Evolutionary conservation across 2,888 invertebrate species (phyloP), one percentile per base, ranked within the genome.

Genomic region (Cordilura impudica): DNA sequence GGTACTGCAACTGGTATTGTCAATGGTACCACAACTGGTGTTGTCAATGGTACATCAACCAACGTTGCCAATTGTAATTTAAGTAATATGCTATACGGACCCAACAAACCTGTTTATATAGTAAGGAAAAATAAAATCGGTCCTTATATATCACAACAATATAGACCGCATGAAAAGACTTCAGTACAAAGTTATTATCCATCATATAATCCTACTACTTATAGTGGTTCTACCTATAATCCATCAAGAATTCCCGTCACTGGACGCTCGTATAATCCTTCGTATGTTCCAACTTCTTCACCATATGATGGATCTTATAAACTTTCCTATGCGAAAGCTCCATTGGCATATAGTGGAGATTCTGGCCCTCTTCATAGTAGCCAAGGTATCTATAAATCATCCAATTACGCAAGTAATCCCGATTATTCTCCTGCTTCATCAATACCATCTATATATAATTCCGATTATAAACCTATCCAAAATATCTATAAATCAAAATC

Each of bases 71-170:
- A 4, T 49, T 31, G 31, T 8, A 31, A 31, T 31, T 31, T 10
- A 8, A 18, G 5, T 31, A n/a, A n/a, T 2, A 14, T 35, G 43
- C 14, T 43, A 43, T 58, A 18, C 49, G 10, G 3, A 12, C 12
- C 19, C 31, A 31, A 10, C 21, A 51, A 53, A 10, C 70, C 61
- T 0, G 53, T 71, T 0, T 71, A 71, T 21, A 31, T 71, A 21
- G 29, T 71, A 0, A 43, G 21, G 7, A 51, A 53, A 4, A 53
- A 53, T 14, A 0, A 53, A 53, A 71, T 61, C 14, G n/a, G 12
- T 14, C 61, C 61, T 0, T 54, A 53, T 53, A n/a, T 43, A 6
- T 19, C 60, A 8, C 26, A 12, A 16, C 7, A 18, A n/a, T 58
- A 58, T 23, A 10, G 12, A 12, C 10, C 19, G 35, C n/a, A 51